Evolutionary conservation across 1,140 invertebrate species (phyloP), one percentile per base, ranked within the genome.

Genomic region (Bicyclus anynana): DNA sequence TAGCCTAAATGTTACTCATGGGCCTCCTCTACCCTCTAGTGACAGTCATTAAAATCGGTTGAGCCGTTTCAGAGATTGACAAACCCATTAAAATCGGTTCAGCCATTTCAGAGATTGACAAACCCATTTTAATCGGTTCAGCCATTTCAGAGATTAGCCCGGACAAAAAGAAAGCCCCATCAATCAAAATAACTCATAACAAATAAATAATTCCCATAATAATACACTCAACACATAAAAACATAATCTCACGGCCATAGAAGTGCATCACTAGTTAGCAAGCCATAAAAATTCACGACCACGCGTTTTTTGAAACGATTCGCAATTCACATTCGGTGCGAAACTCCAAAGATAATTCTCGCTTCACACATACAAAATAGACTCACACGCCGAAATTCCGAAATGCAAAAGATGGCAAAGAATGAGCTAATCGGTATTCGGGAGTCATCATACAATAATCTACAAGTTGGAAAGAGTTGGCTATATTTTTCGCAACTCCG

Each of bases 381-480:
- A 74, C 71, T 68, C 76, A 67, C 59, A 65, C 61, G 62, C 67
- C 69, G 74, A 79, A 33, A 74, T 74, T 80, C 76, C 69, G 77
- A 83, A 80, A 76, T 67, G 65, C 67, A 67, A 53, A 68, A 74
- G 79, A 77, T 80, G 74, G 65, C 67, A 67, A 53, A 68, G 76
- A 80, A 77, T 80, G 74, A 80, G 70, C 78, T 82, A 84, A 80
- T 84, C 80, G 73, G 80, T 82, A 84, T 80, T 84, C 80, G 73
- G 80, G 79, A 83, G 78, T 81, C 79, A 83, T 80, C 71, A 74
- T 80, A 77, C 74, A 74, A 80, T 79, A 79, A 74, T 79, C 67
- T 72, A 68, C 69, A 65, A 52, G 77, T 72, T 65, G 27, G 80
- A 87, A 47, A 51, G 72, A 46, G 80, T 85, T 44, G 53, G 71